Percentiles rank a stretch among this genome's conserved stretches.
Conservation (phyloP, 2,888 invertebrate genomes). For the Apotomis turbidana region DNA sequence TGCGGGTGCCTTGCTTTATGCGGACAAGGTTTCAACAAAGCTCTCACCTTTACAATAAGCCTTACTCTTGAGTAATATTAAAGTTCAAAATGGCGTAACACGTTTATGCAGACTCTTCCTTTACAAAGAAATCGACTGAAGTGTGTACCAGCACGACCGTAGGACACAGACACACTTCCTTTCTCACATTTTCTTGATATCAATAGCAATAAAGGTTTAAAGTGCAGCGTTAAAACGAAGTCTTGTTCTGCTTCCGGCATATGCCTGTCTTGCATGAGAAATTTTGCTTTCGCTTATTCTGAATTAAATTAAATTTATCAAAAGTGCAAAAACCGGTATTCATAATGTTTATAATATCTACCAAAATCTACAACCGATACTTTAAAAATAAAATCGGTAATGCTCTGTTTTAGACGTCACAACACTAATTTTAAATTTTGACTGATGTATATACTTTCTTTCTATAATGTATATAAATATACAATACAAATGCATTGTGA, state of each 20-base stretch:
- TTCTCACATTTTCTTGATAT: conserved; percentile 82
- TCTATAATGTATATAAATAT: conserved; percentile 2
- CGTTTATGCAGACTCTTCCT: conserved; percentile 61
- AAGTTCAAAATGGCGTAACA: conserved; percentile 69
- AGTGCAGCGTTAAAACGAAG: conserved; percentile 70
- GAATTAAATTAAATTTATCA: conserved; percentile 51
- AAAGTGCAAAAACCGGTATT: conserved; percentile 14
- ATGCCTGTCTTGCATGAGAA: conserved; percentile 58
- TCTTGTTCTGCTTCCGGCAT: conserved; percentile 72
- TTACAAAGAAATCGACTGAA: conserved; percentile 69
- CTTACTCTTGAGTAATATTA: conserved; percentile 65
- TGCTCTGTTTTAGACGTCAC: conserved; percentile 39
- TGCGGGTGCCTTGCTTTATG: conserved; percentile 77
- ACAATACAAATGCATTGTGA: no score
- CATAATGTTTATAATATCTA: not conserved
- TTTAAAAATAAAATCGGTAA: conserved; percentile 29
- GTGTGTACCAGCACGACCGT: conserved; percentile 67
- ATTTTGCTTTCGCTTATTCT: conserved; percentile 56
- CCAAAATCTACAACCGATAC: not conserved
- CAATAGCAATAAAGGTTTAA: conserved; percentile 67
- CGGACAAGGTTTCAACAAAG: conserved; percentile 69
- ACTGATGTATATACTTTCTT: conserved; percentile 48
- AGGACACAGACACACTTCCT: conserved; percentile 74
- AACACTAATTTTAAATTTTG: conserved; percentile 62
- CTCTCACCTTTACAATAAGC: conserved; percentile 76